Base-by-base conservation (phyloP, 2,888 invertebrate genomes). In the Stictocephala bisonia region DNA sequence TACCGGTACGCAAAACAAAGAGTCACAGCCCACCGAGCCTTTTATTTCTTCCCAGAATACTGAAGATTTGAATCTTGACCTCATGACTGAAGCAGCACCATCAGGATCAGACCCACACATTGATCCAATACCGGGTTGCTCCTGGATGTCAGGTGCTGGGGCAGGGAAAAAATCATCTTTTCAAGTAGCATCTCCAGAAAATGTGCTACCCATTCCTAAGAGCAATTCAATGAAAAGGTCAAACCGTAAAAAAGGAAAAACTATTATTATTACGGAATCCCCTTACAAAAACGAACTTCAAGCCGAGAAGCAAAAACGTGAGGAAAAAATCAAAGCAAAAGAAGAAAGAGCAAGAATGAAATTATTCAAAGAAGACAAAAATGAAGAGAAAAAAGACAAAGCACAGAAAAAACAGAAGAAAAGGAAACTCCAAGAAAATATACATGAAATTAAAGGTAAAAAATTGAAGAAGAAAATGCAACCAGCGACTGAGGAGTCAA, bases 241-340 rank as follows among this genome's bases (percentile, higher is more conserved):
- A 6, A n/a, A 11, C 3, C 20, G 56, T 7, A 56, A 56, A 15
- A 48, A 56, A 51, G 56, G 56, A 11, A 56, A 56, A 27, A 56
- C 56, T n/a, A 15, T 27, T 4, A 27, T 56, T 56, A 24, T 27
- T 24, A 56, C 56, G 6, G 56, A 56, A 27, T 56, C 56, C 11
- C 56, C 56, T 2, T 56, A 56, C 27, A 56, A 56, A 27, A 56
- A 56, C 2, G 56, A 56, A 27, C n/a, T 56, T 9, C 35, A 35
- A 35, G 35, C 7, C 7, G 35, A 35, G 35, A 35, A 35, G 35
- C 7, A 35, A 9, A 35, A 56, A 27, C 4, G 6, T 4, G 27
- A n/a, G 15, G 11, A 4, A 26, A 27, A 56, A 56, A 27, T 11
- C 15, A 56, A 56, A 27, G n/a, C n/a, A 56, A 56, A 26, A 9